A percentile compares a stretch with the other conserved stretches of the same genome.
phyloP scores from a whole-genome alignment of 2,113 vertebrate species.

The Pitta sordida region DNA sequence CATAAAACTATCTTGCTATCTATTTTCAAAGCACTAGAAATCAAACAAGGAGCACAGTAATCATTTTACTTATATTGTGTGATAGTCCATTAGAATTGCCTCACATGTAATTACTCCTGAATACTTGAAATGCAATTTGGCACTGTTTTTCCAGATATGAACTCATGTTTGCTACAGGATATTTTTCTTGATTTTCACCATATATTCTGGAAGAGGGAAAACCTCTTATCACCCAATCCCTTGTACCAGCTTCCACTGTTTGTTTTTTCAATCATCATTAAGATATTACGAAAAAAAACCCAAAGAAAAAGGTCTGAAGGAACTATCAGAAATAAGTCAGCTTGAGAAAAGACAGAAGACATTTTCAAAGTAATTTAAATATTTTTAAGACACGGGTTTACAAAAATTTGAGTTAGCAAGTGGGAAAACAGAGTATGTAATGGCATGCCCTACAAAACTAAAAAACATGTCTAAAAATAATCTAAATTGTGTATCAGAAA shows the following conservation, averaged over 20 bases:
- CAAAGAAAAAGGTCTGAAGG: neutral
- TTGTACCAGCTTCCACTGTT: fast-evolving
- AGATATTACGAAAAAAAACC: neutral
- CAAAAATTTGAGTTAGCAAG: neutral
- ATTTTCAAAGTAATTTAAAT: neutral
- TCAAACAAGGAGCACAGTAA: neutral
- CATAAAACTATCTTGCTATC: neutral
- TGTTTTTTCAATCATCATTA: neutral
- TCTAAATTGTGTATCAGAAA: neutral
- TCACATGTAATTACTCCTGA: neutral
- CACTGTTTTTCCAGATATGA: too few species aligned
- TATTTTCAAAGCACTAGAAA: neutral
- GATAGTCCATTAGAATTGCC: neutral
- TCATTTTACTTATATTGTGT: neutral
- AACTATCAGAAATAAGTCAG: neutral
- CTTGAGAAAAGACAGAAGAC: neutral
- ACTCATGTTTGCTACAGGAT: fast-evolving
- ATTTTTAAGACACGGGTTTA: neutral
- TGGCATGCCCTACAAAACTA: neutral
- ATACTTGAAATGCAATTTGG: too few species aligned
- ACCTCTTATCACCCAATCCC: neutral
- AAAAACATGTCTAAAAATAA: neutral
- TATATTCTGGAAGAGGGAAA: neutral
- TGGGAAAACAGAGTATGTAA: neutral
- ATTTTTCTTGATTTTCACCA: neutral